Conservation (phyloP, 2,113 vertebrate species). For the Eulemur macaco region DNA sequence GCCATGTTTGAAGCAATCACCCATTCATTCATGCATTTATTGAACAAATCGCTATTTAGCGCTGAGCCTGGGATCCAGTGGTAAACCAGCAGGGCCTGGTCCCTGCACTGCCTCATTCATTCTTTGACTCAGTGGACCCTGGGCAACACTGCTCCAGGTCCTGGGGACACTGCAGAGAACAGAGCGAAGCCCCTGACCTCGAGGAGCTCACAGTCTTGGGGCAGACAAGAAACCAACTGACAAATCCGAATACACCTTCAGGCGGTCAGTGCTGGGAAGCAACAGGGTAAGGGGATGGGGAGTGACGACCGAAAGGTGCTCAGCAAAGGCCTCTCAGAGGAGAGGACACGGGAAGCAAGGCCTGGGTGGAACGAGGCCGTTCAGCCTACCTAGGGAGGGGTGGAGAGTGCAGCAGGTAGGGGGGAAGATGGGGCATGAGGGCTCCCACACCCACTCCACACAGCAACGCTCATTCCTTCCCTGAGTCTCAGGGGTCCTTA, state of each 20-base stretch:
- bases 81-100: not conserved
- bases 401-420: not conserved
- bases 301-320: not conserved
- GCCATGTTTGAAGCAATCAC: not conserved
- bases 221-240: not conserved
- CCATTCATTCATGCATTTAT: not conserved
- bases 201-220: not conserved
- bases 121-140: not conserved
- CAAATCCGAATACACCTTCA: not conserved
- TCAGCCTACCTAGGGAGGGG: not conserved
- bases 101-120: not conserved
- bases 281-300: not conserved
- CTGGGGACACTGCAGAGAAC: not conserved
- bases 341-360: not conserved
- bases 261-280: not conserved
- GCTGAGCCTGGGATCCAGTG: not conserved
- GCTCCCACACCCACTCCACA: not conserved
- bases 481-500: not conserved
- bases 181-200: not conserved
- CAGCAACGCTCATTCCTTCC: not conserved
- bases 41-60: not conserved
- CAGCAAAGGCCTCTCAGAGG: not conserved
- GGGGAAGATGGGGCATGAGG: too few species aligned
- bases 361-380: not conserved
- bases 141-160: not conserved